A percentile compares a stretch with the other conserved stretches of the same genome.
These are phyloP conservation scores for Anomalospiza imberbis DNA, from an alignment of 2,797 vertebrate genomes.

Conservation along the genomic window DNA sequence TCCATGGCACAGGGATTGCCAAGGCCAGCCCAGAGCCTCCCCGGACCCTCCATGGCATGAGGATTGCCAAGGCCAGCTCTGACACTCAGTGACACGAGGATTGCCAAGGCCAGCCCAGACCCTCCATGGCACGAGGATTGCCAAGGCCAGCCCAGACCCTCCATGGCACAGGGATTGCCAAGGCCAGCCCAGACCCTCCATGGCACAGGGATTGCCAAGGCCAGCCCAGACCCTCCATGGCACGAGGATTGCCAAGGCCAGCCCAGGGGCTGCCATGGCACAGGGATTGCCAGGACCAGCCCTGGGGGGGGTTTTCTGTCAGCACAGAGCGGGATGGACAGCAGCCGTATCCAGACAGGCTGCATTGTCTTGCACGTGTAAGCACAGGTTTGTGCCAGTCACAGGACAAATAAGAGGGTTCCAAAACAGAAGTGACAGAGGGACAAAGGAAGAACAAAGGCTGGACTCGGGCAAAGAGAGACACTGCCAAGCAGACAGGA, in stretches of 20 bases:
- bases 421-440: not conserved
- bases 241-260: no score
- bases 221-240: not conserved
- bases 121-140: no score
- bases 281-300: accelerated
- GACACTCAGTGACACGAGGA: no score
- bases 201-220: no score
- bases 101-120: not conserved
- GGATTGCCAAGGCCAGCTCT: not conserved
- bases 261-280: accelerated
- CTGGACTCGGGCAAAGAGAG: not conserved
- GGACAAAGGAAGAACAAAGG: not conserved
- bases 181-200: not conserved
- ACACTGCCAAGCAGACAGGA: not conserved
- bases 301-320: not conserved
- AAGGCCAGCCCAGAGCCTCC: no score
- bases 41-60: accelerated
- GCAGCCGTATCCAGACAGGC: accelerated
- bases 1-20: not conserved
- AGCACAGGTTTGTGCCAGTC: not conserved
- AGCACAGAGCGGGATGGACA: accelerated
- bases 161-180: accelerated
- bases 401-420: not conserved
- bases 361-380: not conserved
- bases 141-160: no score